These are phyloP conservation scores for Torymus aiolomorphi DNA, from an alignment of 2,888 invertebrate genomes.

Conservation along the genomic window DNA sequence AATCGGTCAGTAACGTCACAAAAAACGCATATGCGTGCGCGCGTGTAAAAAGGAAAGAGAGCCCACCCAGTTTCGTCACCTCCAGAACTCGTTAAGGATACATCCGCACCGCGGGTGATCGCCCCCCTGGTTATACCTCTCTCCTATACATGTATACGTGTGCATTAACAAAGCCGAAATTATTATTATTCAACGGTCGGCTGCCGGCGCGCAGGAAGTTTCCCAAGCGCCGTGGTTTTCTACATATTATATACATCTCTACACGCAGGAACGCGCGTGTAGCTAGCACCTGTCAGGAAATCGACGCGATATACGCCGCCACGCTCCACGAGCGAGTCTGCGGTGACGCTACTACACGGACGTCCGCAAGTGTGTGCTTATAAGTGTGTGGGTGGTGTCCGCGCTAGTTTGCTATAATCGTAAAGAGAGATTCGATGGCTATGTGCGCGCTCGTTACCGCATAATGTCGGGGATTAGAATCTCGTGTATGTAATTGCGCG, in stretches of 20 bases:
- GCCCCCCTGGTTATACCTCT: slow-evolving; percentile 7
- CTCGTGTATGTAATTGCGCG: no score
- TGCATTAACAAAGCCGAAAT: slow-evolving; percentile 28
- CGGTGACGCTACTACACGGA: not conserved
- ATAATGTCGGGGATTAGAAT: no score
- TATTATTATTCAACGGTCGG: slow-evolving; percentile 34
- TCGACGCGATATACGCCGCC: slow-evolving; percentile 15
- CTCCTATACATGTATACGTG: not conserved
- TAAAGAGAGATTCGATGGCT: no score
- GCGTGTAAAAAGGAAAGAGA: not conserved
- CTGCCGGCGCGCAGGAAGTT: slow-evolving; percentile 41
- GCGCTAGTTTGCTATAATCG: no score
- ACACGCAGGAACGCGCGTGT: not conserved
- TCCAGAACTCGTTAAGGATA: slow-evolving; percentile 28
- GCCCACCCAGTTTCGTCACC: slow-evolving; percentile 44
- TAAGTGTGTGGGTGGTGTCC: not conserved
- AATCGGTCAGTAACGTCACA: not conserved
- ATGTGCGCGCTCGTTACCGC: no score
- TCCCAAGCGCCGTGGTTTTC: slow-evolving; percentile 13
- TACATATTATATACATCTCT: no score
- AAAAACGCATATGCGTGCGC: not conserved
- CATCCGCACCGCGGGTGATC: slow-evolving; percentile 40
- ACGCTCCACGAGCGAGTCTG: slow-evolving; percentile 6
- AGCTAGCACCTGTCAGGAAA: slow-evolving; percentile 42
- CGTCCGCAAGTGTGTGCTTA: not conserved